Evolutionary conservation across 2,888 invertebrate species (phyloP).

Genomic region (Nemotelus pantherinus): DNA sequence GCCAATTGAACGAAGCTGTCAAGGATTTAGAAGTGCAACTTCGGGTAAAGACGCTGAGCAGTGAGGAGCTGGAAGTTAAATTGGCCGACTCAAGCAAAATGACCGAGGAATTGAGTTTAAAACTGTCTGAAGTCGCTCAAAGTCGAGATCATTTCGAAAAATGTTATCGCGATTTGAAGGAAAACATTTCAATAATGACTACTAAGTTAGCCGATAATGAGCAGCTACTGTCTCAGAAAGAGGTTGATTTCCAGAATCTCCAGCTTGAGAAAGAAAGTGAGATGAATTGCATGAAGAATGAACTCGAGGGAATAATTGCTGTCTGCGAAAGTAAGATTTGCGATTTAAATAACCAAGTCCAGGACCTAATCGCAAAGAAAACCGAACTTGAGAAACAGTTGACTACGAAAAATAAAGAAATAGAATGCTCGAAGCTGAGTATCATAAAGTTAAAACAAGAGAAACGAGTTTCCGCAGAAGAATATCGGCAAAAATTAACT

Average conservation of each 20-base stretch:
- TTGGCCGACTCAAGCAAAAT: slow-evolving; percentile 3
- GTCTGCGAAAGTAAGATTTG: not conserved
- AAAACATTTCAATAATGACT: not conserved
- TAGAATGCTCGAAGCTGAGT: not conserved
- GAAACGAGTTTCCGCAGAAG: not conserved
- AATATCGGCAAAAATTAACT: not conserved
- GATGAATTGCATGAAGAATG: not conserved
- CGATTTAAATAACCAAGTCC: not conserved
- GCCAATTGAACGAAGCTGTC: slow-evolving; percentile 6
- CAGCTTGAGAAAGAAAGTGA: slow-evolving; percentile 6
- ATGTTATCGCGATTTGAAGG: not conserved
- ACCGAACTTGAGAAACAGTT: not conserved
- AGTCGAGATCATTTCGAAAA: slow-evolving; percentile 3
- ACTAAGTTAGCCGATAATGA: slow-evolving; percentile 10
- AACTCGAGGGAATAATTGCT: not conserved
- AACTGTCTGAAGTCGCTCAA: not conserved
- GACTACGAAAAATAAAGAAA: not conserved
- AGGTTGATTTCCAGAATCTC: not conserved
- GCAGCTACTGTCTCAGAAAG: not conserved
- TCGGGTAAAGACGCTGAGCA: not conserved
- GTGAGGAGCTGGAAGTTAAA: slow-evolving; percentile 24
- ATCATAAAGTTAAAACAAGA: not conserved
- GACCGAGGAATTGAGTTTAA: not conserved
- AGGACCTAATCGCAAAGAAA: not conserved
- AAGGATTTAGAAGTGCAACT: slow-evolving; percentile 7